These are phyloP conservation scores for Apodemus sylvaticus DNA, from an alignment of 2,113 vertebrate species.

Conservation along the genomic window DNA sequence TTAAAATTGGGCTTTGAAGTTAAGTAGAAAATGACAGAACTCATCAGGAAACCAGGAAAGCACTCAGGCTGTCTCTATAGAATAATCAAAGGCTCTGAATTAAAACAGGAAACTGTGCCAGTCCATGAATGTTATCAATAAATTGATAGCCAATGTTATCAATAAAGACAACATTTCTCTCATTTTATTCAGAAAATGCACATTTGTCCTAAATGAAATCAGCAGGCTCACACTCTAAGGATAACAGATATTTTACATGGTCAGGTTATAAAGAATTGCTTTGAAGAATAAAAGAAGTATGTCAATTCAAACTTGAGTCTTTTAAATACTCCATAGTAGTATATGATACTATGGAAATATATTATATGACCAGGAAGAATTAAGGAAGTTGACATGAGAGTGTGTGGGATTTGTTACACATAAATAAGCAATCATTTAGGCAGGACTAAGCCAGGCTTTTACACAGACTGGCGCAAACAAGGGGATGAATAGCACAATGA, in stretches of 20 bases:
- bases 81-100: slow-evolving; percentile 21
- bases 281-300: slow-evolving; percentile 42
- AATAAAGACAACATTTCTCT: background rate
- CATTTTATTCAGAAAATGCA: slow-evolving; percentile 13
- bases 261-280: background rate
- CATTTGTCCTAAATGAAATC: background rate
- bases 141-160: background rate
- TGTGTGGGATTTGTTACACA: slow-evolving; percentile 64
- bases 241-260: background rate
- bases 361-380: slow-evolving; percentile 59
- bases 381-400: slow-evolving; percentile 53
- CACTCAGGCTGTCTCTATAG: background rate
- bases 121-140: background rate
- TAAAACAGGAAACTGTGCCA: slow-evolving; percentile 2
- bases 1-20: slow-evolving; percentile 16
- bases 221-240: background rate
- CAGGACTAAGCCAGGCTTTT: slow-evolving; percentile 71
- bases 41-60: background rate
- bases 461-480: slow-evolving; percentile 83
- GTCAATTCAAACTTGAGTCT: slow-evolving; percentile 8
- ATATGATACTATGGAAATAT: slow-evolving; percentile 48
- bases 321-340: slow-evolving; percentile 40
- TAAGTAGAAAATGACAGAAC: slow-evolving; percentile 35
- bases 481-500: slow-evolving; percentile 82
- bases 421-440: slow-evolving; percentile 72